phyloP scores from a whole-genome alignment of 2,797 vertebrate genomes.

The Gymnothorax reevesii region DNA sequence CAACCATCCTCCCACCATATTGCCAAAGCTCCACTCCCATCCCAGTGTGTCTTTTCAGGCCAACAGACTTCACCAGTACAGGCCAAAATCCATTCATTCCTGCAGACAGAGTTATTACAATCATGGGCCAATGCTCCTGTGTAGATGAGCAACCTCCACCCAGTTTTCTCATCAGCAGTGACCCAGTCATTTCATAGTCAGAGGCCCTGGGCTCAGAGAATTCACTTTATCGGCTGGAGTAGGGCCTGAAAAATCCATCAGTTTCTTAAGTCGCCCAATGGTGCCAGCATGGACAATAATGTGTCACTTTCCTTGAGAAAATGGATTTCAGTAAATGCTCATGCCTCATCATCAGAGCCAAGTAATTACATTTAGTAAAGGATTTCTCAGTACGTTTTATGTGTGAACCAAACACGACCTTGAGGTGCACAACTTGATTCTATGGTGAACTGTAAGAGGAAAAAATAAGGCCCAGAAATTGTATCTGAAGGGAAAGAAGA shows the following conservation, averaged over 20 bases:
- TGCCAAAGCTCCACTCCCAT: not conserved
- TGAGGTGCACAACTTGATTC: not conserved
- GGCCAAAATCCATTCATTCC: not conserved
- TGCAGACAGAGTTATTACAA: not conserved
- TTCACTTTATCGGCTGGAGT: not conserved
- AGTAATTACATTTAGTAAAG: not conserved
- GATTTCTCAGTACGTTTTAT: not conserved
- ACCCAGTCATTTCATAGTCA: not conserved
- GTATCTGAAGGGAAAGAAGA: no score
- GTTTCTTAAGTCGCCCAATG: not conserved
- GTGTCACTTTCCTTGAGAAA: not conserved
- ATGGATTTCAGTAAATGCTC: not conserved
- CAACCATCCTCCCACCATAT: not conserved
- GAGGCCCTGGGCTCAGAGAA: not conserved
- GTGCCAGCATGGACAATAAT: not conserved
- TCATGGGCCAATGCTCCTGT: not conserved
- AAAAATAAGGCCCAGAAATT: not conserved
- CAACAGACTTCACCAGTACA: not conserved
- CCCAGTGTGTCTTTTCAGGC: not conserved
- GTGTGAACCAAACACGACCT: not conserved
- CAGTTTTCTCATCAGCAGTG: not conserved
- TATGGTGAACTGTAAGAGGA: not conserved
- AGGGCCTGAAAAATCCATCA: not conserved
- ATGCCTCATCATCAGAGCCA: not conserved
- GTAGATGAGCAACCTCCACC: constrained; percentile 6